Evolutionary conservation across 2,797 vertebrate genomes (phyloP), one percentile per base, ranked within the genome.

Genomic region (Tapirus indicus): DNA sequence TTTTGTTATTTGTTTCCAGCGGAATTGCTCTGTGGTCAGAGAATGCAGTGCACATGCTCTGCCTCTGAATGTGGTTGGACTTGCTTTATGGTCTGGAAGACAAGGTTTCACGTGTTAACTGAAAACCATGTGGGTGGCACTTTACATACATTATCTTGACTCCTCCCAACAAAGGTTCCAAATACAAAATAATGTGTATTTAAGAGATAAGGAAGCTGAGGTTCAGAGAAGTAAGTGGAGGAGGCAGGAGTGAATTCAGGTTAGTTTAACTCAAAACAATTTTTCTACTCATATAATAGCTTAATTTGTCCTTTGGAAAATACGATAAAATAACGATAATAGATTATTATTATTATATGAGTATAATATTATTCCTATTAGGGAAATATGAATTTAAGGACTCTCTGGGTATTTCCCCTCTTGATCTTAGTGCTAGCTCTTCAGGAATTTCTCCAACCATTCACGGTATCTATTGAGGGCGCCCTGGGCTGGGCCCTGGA

Each of bases 291-390:
- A 38, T 11, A 7, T 29, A 90, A 64, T 56, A 92, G 38, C 44
- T 80, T 94, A 74, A 5, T 58, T n/a, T 60, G 23, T 94, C 35
- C 84, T 78, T 96, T 95, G 85, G 62, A 95, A 97, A 94, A 89
- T 69, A 68, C 75, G 56, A 44, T 54, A 58, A 56, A 83, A 32
- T 44, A 60, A 64, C 52, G 47, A 91, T 58, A 12, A 32, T 64
- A 68, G 60, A 72, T 77, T 87, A 64, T 58, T 60, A 52, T 9
- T n/a, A 56, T 66, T 25, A 41, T 78, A 29, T 52, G 27, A 9
- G 27, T 38, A 20, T 20, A 32, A 58, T 84, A 90, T 41, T 54
- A 32, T 68, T 90, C 25, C 5, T 75, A n/a, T 68, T 58, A 90
- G n/a, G 25, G 84, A 75, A 88, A 80, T 80, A 77, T 11, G 44